Evolutionary conservation across 1,140 invertebrate species (phyloP), one percentile per base, ranked within the genome.

Genomic region (Helicoverpa armigera): DNA sequence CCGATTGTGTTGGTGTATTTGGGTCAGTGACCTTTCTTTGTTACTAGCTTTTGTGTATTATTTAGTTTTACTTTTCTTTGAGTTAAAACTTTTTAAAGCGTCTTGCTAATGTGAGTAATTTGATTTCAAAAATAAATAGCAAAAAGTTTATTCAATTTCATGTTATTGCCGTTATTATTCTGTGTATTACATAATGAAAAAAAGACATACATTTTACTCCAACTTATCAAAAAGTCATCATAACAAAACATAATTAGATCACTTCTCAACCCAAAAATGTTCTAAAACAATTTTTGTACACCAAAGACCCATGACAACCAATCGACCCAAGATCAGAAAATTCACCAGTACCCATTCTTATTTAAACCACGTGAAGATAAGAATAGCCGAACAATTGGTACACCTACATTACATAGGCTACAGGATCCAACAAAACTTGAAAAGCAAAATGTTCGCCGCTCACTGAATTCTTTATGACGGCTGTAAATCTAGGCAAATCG

Each of bases 391-490:
- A 61, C 56, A 67, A 77, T 65, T 65, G 61, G 16, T 54, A 77
- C 50, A 76, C 63, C 73, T 31, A 63, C 73, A 48, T 76, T 18
- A 76, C 56, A 76, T 13, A 12, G 58, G 18, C 58, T 29, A 5
- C 29, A 29, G 51, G n/a, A 23, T 67, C 61, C 10, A 70, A 79
- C 65, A 79, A 79, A 79, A 79, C 76, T 83, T 76, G 83, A 75
- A 81, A 85, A 79, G 80, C 79, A 31, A 80, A 82, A 75, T 69
- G 54, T 43, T 31, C 56, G n/a, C 54, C 35, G 82, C 79, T 70
- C 82, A 79, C 84, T 89, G 88, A 91, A 91, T 91, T 87, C 87
- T 91, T 90, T 91, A 91, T 90, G 87, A 87, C 79, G 73, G 84
- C 75, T 87, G 87, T 91, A 90, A 91, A 91, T 91, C 86, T 89